Conservation (phyloP, 2,888 invertebrate genomes). For the Beris morrisii region DNA sequence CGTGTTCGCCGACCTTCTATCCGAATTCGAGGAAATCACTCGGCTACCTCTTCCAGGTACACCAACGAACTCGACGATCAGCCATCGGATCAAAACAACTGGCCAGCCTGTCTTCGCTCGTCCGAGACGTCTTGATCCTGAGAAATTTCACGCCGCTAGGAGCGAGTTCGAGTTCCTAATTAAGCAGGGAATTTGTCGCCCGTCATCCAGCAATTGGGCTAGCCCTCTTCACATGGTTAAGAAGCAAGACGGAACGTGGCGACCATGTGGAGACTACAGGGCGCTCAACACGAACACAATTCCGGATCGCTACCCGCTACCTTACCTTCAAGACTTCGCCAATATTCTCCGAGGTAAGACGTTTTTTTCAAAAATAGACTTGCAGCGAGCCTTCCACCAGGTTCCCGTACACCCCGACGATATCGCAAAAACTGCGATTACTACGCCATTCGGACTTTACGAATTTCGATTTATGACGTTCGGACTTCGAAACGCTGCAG, state of each 20-base stretch:
- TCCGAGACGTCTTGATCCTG: neutral
- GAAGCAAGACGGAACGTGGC: neutral
- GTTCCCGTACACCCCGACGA: no score
- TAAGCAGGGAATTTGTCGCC: no score
- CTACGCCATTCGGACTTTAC: no score
- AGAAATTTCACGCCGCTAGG: neutral
- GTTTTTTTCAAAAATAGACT: no score
- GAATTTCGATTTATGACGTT: no score
- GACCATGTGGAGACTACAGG: neutral
- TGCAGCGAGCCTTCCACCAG: no score
- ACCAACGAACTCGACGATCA: neutral
- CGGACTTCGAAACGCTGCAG: neutral
- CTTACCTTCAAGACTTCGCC: no score
- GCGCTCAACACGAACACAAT: no score
- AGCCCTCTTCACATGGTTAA: neutral
- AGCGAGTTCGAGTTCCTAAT: neutral
- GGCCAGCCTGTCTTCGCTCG: conserved; percentile 9
- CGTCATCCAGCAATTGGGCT: no score
- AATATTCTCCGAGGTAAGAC: neutral
- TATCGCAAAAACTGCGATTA: no score
- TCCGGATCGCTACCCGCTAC: no score
- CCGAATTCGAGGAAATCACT: neutral
- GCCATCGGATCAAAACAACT: conserved; percentile 1
- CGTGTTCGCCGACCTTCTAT: neutral
- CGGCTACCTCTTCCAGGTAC: neutral